Conservation (phyloP, 2,113 vertebrate genomes). For the Uropsilus gracilis region DNA sequence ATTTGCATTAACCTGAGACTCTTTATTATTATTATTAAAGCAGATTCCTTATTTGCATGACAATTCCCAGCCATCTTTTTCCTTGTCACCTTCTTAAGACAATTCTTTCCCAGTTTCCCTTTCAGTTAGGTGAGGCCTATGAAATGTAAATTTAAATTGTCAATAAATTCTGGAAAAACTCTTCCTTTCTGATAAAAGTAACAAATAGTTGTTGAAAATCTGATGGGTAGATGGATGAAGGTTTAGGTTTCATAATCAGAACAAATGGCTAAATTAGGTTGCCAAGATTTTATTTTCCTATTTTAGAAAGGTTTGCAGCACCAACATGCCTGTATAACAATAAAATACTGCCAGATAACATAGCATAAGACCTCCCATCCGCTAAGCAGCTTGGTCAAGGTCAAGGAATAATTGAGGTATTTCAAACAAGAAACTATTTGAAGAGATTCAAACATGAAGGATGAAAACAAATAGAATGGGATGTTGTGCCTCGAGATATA, state of each 20-base stretch:
- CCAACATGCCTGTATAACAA: neutral
- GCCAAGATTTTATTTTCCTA: neutral
- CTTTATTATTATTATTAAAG: neutral
- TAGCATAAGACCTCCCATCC: neutral
- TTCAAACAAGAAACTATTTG: too few relatives aligned
- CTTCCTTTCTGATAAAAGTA: constrained; percentile 27
- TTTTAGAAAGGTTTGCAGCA: constrained; percentile 20
- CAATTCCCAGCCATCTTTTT: neutral
- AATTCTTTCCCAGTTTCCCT: neutral
- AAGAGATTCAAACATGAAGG: neutral
- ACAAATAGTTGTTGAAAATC: neutral
- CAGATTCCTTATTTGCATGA: neutral
- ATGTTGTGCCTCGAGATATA: neutral
- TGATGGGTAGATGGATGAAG: neutral
- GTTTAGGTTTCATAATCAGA: neutral
- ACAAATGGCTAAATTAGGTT: neutral
- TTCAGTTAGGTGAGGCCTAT: neutral
- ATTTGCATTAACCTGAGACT: neutral
- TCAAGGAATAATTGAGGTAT: neutral
- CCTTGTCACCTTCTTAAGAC: neutral
- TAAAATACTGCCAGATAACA: neutral
- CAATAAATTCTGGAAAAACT: neutral
- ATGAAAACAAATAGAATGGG: neutral
- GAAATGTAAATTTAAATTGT: neutral
- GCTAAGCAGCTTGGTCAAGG: neutral